Evolutionary conservation across 2,113 vertebrate species (phyloP).

Genomic region (Thermophis baileyi): DNA sequence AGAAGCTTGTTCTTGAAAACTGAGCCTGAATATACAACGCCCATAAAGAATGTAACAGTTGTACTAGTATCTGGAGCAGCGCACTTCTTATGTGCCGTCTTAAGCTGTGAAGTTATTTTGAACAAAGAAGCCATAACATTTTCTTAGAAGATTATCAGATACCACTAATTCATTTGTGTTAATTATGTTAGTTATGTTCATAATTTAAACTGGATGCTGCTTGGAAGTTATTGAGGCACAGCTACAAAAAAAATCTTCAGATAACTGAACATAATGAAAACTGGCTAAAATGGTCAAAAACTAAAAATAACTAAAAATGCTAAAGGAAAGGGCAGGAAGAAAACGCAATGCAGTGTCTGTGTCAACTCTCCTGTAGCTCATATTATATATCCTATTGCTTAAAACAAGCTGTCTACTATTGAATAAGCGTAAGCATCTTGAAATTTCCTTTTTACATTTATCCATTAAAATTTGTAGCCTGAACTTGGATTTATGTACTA

Average conservation of each 20-base stretch:
- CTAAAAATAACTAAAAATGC: conserved; percentile 38
- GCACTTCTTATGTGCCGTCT: neutral
- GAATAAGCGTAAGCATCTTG: conserved; percentile 38
- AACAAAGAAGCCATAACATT: neutral
- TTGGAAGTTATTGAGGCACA: neutral
- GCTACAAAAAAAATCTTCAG: conserved; percentile 11
- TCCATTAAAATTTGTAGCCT: conserved; percentile 19
- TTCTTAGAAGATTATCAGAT: neutral
- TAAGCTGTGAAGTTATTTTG: neutral
- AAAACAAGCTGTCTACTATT: conserved; percentile 19
- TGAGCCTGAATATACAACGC: neutral
- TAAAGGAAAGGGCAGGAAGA: conserved; percentile 43
- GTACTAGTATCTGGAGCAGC: neutral
- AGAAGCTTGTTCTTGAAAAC: neutral
- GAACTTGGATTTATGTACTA: conserved; percentile 25
- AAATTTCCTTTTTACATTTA: conserved; percentile 34
- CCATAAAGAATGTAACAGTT: neutral
- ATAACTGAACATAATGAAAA: conserved; percentile 46
- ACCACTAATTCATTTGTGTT: neutral
- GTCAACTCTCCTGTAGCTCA: conserved; percentile 45
- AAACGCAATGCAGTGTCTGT: conserved; percentile 31
- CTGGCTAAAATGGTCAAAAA: conserved; percentile 6
- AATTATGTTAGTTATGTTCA: neutral
- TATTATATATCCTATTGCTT: conserved; percentile 42
- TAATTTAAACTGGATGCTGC: neutral